Percentiles rank a stretch among this genome's conserved stretches.
Evolutionary conservation across 2,113 vertebrate species (phyloP).

Genomic region (Megaceryle torquata): DNA sequence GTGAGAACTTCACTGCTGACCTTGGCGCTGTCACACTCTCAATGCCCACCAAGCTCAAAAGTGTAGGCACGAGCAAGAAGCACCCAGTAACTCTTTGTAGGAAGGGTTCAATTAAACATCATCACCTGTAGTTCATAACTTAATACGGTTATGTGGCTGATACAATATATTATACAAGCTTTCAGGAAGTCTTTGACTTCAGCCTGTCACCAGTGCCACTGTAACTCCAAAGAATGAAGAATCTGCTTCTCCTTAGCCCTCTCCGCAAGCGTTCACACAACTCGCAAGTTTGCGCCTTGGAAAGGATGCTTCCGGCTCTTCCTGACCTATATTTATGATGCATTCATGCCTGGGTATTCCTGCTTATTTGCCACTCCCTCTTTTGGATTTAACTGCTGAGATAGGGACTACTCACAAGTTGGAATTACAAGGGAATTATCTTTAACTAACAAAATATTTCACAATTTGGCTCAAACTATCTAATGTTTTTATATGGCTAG

Average conservation of each 20-base stretch:
- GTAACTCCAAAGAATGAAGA: neutral
- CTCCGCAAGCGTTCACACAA: neutral
- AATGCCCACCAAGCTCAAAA: neutral
- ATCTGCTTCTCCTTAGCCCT: neutral
- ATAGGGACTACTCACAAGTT: neutral
- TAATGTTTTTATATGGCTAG: neutral
- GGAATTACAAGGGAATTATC: neutral
- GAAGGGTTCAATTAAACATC: neutral
- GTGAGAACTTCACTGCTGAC: neutral
- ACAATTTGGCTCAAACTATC: neutral
- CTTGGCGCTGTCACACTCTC: neutral
- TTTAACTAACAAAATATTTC: neutral
- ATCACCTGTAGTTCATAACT: neutral
- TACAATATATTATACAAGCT: too few species aligned
- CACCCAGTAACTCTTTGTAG: neutral
- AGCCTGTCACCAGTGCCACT: neutral
- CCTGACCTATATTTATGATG: neutral
- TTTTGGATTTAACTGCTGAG: neutral
- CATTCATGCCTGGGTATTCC: neutral
- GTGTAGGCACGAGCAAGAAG: neutral
- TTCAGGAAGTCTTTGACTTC: neutral
- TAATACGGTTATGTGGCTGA: neutral
- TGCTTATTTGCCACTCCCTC: neutral
- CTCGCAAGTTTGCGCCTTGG: neutral
- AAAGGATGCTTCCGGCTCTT: neutral